These are phyloP conservation scores for Eupleurogrammus muticus DNA, from an alignment of 2,797 vertebrate species.

Conservation along the genomic window DNA sequence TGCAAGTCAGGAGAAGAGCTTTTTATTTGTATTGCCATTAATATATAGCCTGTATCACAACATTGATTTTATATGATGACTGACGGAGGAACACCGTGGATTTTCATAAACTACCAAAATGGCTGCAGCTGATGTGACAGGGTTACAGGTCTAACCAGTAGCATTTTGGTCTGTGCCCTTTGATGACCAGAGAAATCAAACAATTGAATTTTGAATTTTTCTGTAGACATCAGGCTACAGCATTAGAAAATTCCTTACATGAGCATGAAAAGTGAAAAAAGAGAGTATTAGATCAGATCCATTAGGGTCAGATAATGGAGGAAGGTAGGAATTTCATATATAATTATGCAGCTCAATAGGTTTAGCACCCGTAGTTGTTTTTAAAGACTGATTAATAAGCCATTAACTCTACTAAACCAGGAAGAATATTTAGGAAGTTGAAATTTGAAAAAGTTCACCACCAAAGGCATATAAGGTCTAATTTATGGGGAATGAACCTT, in stretches of 20 bases:
- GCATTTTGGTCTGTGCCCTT: too few relatives aligned
- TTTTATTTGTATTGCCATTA: background rate
- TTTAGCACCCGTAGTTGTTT: background rate
- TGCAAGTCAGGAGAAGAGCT: slow-evolving; percentile 47
- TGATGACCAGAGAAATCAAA: too few relatives aligned
- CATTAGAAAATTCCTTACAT: background rate
- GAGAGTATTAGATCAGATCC: background rate
- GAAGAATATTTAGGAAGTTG: slow-evolving; percentile 1
- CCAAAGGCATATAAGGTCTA: slow-evolving; percentile 6
- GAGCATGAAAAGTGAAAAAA: background rate
- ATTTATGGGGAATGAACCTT: background rate
- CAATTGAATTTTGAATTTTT: too few relatives aligned
- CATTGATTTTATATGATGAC: too few relatives aligned
- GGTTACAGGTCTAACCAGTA: too few relatives aligned
- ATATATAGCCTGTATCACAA: background rate
- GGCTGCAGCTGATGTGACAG: too few relatives aligned
- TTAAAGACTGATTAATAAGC: background rate
- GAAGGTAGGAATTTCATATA: background rate
- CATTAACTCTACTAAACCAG: background rate
- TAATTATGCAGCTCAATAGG: background rate
- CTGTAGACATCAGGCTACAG: too few relatives aligned
- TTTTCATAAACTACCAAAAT: too few relatives aligned
- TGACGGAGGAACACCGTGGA: too few relatives aligned
- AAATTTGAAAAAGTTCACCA: slow-evolving; percentile 7
- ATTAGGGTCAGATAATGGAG: background rate